These are phyloP conservation scores for Stegastes partitus DNA, from an alignment of 2,113 vertebrate genomes.

Conservation along the genomic window DNA sequence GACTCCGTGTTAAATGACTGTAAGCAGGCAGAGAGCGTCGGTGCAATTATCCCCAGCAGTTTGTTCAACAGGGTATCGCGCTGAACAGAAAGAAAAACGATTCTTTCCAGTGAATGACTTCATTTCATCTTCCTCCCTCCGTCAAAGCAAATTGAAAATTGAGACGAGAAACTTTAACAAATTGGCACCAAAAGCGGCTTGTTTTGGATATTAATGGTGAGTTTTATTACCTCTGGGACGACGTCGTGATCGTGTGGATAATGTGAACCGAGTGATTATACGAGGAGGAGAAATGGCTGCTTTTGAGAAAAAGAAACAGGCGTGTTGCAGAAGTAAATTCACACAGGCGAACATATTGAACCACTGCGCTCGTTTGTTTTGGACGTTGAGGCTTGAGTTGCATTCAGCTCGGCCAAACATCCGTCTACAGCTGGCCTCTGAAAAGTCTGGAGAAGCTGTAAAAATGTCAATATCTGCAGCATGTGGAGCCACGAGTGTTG, in stretches of 20 bases:
- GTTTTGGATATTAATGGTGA: conserved; percentile 21
- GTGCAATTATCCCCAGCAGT: conserved; percentile 3
- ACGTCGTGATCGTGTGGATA: background rate
- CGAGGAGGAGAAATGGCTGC: too few relatives aligned
- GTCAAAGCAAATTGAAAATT: conserved; percentile 37
- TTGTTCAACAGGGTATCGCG: background rate
- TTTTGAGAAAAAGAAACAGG: too few relatives aligned
- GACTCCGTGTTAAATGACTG: conserved; percentile 8
- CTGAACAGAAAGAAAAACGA: background rate
- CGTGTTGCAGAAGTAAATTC: too few relatives aligned
- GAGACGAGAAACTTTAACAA: conserved; percentile 17
- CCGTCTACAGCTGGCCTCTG: too few relatives aligned
- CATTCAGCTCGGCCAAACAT: too few relatives aligned
- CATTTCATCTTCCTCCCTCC: conserved; percentile 19
- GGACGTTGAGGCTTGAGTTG: too few relatives aligned
- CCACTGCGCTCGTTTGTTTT: too few relatives aligned
- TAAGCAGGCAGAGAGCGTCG: background rate
- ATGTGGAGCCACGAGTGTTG: too few relatives aligned
- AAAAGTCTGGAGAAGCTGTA: too few relatives aligned
- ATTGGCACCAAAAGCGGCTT: conserved; percentile 6
- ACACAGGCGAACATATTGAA: too few relatives aligned
- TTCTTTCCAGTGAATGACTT: conserved; percentile 23
- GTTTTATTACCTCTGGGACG: conserved; percentile 30
- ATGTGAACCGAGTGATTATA: background rate
- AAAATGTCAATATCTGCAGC: too few relatives aligned